Evolutionary conservation across 2,888 invertebrate species (phyloP), one percentile per base, ranked within the genome.

Genomic region (Platypus cylindrus): DNA sequence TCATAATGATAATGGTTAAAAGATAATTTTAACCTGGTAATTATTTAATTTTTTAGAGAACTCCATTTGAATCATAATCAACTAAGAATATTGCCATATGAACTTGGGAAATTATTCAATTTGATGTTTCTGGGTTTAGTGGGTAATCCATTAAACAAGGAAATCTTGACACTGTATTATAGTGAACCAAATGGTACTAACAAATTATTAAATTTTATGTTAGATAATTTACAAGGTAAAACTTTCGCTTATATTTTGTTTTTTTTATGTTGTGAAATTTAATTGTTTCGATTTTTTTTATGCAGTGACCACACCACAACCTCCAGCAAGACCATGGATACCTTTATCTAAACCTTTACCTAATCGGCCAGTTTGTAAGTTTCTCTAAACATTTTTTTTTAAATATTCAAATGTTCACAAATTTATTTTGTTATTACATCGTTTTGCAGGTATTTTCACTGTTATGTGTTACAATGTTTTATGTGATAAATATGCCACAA

Each of bases 401-500:
- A 11, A 5, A 25, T 25, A 5, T 20, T 20, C 9, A 20, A 9
- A 20, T 20, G 5, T 9, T 20, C 20, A 20, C 9, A 20, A 20
- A 7, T 20, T 9, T 20, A 11, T 24, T 24, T 24, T 34, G 8
- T 15, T 17, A 15, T 16, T 32, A n/a, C 15, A 18, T 22, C 16
- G 23, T 27, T 8, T 33, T 39, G 8, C 67, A 81, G 86, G 90
- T 70, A 85, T 91, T 62, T 95, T 97, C 70, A 95, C 97, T 48
- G 94, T 97, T 54, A 93, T 98, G 89, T 97, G 97, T 65, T 98
- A 98, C 73, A 98, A 98, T 67, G 94, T 98, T 48, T 72, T 98
- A 49, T 95, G 97, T 68, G 95, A 97, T 71, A 95, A 95, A 67
- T 97, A 95, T 62, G 97, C 97, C 44, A 97, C 97, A 34, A 68